Conservation (phyloP, 2,888 invertebrate genomes). For the Nudaria mundana region DNA sequence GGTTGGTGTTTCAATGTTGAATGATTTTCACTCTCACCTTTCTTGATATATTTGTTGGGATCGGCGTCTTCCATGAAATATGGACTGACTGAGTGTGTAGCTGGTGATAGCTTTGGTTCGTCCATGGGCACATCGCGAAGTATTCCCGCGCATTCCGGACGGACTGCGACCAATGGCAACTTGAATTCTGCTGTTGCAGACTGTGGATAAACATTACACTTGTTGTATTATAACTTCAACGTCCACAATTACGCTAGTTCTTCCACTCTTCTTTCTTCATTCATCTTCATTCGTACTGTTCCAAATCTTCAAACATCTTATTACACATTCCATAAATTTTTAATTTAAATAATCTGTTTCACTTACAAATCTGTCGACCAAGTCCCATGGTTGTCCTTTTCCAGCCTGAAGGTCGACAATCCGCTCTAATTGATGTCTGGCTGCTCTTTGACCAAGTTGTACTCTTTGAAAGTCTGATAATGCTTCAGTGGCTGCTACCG, state of each 20-base stretch:
- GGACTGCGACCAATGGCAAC: constrained; percentile 84
- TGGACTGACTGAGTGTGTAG: constrained; percentile 82
- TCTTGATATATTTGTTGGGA: constrained; percentile 83
- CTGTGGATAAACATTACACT: constrained; percentile 54
- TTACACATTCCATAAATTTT: not conserved
- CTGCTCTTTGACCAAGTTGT: constrained; percentile 81
- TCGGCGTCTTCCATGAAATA: constrained; percentile 84
- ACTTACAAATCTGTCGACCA: constrained; percentile 83
- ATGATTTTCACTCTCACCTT: constrained; percentile 67
- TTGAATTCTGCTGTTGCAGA: constrained; percentile 85
- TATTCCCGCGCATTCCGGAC: constrained; percentile 85
- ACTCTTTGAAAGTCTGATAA: constrained; percentile 86
- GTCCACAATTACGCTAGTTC: too few species aligned
- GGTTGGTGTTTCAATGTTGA: not conserved
- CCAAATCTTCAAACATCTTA: not conserved
- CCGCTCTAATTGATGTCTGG: constrained; percentile 80
- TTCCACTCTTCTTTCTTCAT: constrained; percentile 38
- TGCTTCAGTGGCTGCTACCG: constrained; percentile 87
- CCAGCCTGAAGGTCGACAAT: constrained; percentile 83
- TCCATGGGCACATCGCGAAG: constrained; percentile 81
- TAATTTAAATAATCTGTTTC: not conserved
- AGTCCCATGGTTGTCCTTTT: constrained; percentile 82
- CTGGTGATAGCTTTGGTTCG: constrained; percentile 81
- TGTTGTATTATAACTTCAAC: constrained; percentile 6
- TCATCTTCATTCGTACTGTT: constrained; percentile 32